Evolutionary conservation across 2,797 vertebrate genomes (phyloP).

Genomic region (Halcyon chelicuti): DNA sequence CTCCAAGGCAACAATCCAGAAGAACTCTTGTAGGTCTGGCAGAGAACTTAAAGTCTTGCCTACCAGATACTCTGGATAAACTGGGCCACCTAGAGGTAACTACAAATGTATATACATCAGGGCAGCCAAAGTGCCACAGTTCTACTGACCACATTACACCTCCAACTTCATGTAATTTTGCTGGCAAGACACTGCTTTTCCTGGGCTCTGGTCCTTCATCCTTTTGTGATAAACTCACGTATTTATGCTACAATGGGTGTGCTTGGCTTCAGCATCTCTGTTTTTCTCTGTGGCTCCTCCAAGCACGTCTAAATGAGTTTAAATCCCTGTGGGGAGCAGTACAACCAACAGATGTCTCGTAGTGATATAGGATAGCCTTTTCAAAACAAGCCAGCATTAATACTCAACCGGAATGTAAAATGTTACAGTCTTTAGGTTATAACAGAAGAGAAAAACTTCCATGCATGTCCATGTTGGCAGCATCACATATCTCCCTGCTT

Average conservation of each 20-base stretch:
- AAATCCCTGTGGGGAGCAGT: slow-evolving; percentile 19
- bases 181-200: background rate
- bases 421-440: slow-evolving; percentile 54
- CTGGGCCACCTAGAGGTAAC: slow-evolving; percentile 71
- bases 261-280: background rate
- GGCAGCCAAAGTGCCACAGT: background rate
- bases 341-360: background rate
- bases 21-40: background rate
- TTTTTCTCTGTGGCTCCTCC: slow-evolving; percentile 10
- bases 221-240: background rate
- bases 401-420: slow-evolving; percentile 58
- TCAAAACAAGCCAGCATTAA: slow-evolving; percentile 58
- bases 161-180: background rate
- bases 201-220: background rate
- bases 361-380: slow-evolving; percentile 52
- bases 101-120: slow-evolving; percentile 13
- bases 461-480: slow-evolving; percentile 33
- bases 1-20: background rate
- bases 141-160: rapidly evolving
- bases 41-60: background rate
- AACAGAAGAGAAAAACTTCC: slow-evolving; percentile 46
- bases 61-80: slow-evolving; percentile 57
- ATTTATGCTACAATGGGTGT: background rate
- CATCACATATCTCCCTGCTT: background rate
- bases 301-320: slow-evolving; percentile 25